A percentile compares a stretch with the other conserved stretches of the same genome.
Conservation (phyloP, 2,888 invertebrate species). For the Mellilla xanthometata region DNA sequence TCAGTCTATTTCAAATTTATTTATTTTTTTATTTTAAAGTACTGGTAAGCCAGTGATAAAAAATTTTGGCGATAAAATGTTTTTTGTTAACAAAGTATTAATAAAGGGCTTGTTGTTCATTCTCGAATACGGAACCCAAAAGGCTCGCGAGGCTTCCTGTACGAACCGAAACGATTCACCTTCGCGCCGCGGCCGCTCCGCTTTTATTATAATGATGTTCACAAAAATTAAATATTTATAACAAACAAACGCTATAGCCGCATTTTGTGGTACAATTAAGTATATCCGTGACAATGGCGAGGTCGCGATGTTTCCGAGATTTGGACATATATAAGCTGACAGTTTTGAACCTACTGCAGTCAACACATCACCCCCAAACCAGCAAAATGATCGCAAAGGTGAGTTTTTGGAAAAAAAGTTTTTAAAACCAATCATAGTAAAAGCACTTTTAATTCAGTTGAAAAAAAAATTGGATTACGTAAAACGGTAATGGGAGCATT, state of each 20-base stretch:
- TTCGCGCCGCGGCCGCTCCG: slow-evolving; percentile 29
- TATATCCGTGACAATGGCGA: slow-evolving; percentile 57
- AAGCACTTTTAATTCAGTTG: too few relatives aligned
- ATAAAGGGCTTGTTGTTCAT: not conserved
- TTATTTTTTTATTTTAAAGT: too few relatives aligned
- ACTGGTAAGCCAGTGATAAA: too few relatives aligned
- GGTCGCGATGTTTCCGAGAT: slow-evolving; percentile 54
- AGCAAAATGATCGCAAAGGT: slow-evolving; percentile 63
- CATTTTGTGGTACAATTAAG: slow-evolving; percentile 45
- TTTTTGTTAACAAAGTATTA: too few relatives aligned
- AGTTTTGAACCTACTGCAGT: slow-evolving; percentile 50
- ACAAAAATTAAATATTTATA: slow-evolving; percentile 43
- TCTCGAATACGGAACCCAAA: slow-evolving; percentile 22
- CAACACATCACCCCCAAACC: slow-evolving; percentile 43
- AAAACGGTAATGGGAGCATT: too few relatives aligned
- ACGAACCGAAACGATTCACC: slow-evolving; percentile 37
- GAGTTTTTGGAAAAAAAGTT: slow-evolving; percentile 30
- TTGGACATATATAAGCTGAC: slow-evolving; percentile 56
- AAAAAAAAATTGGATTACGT: too few relatives aligned
- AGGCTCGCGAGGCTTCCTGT: slow-evolving; percentile 24
- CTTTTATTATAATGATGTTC: slow-evolving; percentile 32
- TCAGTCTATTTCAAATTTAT: too few relatives aligned
- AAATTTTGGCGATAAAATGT: too few relatives aligned
- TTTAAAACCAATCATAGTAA: slow-evolving; percentile 1
- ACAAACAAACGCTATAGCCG: slow-evolving; percentile 38